A percentile compares a stretch with the other conserved stretches of the same genome.
Conservation (phyloP, 2,113 vertebrate genomes). For the Daboia siamensis region DNA sequence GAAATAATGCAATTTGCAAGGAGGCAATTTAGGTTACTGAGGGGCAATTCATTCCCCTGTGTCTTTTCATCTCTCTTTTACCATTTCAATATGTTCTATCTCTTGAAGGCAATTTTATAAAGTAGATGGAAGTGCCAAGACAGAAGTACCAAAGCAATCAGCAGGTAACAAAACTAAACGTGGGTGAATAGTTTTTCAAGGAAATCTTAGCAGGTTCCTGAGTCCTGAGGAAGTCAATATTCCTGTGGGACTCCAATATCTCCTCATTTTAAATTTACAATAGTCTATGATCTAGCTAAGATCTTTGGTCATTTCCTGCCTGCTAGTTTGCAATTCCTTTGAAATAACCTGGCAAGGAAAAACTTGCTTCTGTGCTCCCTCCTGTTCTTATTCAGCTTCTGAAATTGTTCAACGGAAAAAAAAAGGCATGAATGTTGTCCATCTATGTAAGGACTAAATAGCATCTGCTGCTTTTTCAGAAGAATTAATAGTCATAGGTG, state of each 20-base stretch:
- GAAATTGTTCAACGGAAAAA: neutral
- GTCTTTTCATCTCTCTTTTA: neutral
- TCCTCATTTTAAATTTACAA: neutral
- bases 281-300: no score
- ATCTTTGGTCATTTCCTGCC: neutral
- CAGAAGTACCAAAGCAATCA: neutral
- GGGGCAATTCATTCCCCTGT: neutral
- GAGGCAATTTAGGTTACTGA: conserved; percentile 1
- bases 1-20: neutral
- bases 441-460: neutral
- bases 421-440: neutral
- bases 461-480: neutral
- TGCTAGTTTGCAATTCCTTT: neutral
- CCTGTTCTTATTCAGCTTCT: neutral
- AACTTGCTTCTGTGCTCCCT: neutral
- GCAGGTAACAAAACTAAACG: neutral
- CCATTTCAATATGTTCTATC: neutral
- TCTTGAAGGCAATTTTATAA: neutral
- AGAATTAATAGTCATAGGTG: neutral
- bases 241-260: neutral
- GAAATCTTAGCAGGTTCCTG: neutral
- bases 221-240: neutral
- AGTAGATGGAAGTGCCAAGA: neutral
- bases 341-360: neutral
- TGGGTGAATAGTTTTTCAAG: neutral